Evolutionary conservation across 2,888 invertebrate species (phyloP).

Genomic region (Phortica okadai): DNA sequence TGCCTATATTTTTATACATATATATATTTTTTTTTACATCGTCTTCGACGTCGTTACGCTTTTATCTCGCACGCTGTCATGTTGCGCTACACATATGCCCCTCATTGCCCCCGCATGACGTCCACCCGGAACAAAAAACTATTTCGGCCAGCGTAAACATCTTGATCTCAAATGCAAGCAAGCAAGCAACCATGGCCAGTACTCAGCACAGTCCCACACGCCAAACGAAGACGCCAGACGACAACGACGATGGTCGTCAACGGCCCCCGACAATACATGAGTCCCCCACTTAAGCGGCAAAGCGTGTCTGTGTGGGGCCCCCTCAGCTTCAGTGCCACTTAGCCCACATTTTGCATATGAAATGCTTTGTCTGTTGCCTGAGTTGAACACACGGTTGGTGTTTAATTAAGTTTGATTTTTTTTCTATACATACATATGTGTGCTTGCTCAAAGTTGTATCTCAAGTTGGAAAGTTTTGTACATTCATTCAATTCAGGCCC

Average conservation of each 20-base stretch:
- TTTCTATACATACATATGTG: no score
- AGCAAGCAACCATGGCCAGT: neutral
- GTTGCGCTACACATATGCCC: conserved; percentile 10
- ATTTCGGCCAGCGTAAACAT: conserved; percentile 14
- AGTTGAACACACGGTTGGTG: neutral
- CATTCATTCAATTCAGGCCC: conserved; percentile 3
- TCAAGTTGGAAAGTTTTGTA: conserved; percentile 21
- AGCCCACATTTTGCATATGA: conserved; percentile 32
- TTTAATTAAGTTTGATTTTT: conserved; percentile 30
- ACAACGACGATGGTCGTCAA: neutral
- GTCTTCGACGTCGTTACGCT: conserved; percentile 16
- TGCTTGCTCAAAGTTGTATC: neutral
- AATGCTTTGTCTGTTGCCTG: neutral
- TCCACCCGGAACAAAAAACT: conserved; percentile 5
- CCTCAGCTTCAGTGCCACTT: conserved; percentile 18
- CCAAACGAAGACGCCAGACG: conserved; percentile 4
- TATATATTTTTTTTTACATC: neutral
- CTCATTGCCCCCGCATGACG: neutral
- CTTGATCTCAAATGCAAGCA: conserved; percentile 18
- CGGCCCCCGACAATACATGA: neutral
- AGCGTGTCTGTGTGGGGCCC: conserved; percentile 4
- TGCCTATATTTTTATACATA: neutral
- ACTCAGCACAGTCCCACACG: conserved; percentile 14
- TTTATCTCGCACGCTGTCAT: conserved; percentile 27
- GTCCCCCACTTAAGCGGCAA: neutral